A percentile compares a stretch with the other conserved stretches of the same genome.
These are phyloP conservation scores for Spodoptera exigua DNA, from an alignment of 2,888 invertebrate species.

Conservation along the genomic window DNA sequence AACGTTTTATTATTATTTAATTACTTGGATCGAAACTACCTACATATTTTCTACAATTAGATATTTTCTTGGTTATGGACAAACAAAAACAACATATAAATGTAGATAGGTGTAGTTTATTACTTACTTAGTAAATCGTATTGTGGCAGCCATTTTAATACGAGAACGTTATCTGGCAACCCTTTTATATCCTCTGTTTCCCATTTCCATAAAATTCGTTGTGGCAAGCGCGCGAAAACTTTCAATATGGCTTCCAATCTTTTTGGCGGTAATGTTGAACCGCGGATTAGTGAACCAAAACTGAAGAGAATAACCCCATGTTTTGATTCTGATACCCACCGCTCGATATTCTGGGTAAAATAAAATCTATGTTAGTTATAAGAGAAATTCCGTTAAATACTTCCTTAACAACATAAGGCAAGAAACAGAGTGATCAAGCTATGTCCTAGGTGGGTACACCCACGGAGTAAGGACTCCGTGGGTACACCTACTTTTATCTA, in stretches of 20 bases:
- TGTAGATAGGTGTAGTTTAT: not conserved
- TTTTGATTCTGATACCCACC: constrained; percentile 89
- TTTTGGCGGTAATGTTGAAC: constrained; percentile 89
- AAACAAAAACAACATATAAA: too few species aligned
- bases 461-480: too few species aligned
- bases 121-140: constrained; percentile 91
- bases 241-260: constrained; percentile 88
- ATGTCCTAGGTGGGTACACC: too few species aligned
- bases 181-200: constrained; percentile 87
- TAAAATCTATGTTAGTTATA: not conserved
- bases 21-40: too few species aligned
- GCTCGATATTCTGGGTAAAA: constrained; percentile 81
- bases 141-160: constrained; percentile 91
- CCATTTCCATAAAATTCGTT: constrained; percentile 93
- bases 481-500: too few species aligned
- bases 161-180: constrained; percentile 89
- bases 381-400: not conserved
- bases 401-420: too few species aligned
- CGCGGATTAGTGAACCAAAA: constrained; percentile 92
- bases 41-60: too few species aligned
- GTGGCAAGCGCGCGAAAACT: constrained; percentile 89
- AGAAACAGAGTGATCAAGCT: too few species aligned
- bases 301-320: constrained; percentile 92
- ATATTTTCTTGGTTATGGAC: too few species aligned
- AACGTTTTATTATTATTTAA: not conserved